These are phyloP conservation scores for Nemotelus nigrinus DNA, from an alignment of 2,888 invertebrate species.

Conservation along the genomic window DNA sequence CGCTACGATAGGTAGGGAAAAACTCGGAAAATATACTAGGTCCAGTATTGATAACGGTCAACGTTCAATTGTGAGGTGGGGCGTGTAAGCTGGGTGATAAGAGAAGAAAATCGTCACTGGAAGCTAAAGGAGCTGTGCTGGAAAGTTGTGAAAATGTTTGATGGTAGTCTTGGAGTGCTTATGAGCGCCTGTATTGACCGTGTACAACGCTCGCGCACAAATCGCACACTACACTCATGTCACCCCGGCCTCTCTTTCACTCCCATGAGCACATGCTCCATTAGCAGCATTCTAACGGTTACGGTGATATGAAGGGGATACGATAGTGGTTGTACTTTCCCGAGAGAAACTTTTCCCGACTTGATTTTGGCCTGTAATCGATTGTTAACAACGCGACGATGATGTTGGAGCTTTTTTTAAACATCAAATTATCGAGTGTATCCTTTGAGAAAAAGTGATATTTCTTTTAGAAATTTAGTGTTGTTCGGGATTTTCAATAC, in stretches of 20 bases:
- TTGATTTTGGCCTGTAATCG: slow-evolving; percentile 50
- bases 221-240: not conserved
- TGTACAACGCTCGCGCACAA: slow-evolving; percentile 46
- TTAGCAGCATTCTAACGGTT: too few relatives aligned
- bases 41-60: slow-evolving; percentile 14
- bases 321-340: slow-evolving; percentile 26
- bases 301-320: not conserved
- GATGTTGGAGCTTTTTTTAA: slow-evolving; percentile 44
- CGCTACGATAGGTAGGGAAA: not conserved
- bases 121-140: slow-evolving; percentile 6
- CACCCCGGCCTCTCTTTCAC: too few relatives aligned
- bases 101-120: slow-evolving; percentile 6
- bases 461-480: slow-evolving; percentile 4
- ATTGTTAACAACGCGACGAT: slow-evolving; percentile 52
- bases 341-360: slow-evolving; percentile 31
- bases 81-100: slow-evolving; percentile 17
- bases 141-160: slow-evolving; percentile 9
- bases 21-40: not conserved
- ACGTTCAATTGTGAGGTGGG: slow-evolving; percentile 20
- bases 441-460: slow-evolving; percentile 34
- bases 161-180: slow-evolving; percentile 2
- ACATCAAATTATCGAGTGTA: slow-evolving; percentile 35
- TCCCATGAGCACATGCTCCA: too few relatives aligned
- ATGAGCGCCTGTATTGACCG: slow-evolving; percentile 10
- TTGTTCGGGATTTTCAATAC: slow-evolving; percentile 1